These are phyloP conservation scores for Lethocerus indicus DNA, from an alignment of 1,140 invertebrate genomes.

Conservation along the genomic window DNA sequence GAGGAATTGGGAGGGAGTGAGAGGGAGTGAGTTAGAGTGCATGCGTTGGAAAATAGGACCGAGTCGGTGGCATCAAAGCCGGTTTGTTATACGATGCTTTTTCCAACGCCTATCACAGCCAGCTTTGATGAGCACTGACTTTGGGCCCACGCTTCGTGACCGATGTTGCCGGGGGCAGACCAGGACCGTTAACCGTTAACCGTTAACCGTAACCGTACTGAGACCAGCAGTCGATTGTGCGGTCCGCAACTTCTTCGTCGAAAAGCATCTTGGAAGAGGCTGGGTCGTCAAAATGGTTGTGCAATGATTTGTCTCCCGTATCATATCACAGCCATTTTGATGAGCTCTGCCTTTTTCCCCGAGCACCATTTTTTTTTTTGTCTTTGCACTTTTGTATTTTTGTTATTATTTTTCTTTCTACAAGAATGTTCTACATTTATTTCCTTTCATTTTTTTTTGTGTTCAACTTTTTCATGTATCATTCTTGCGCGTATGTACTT, in stretches of 20 bases:
- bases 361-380: no score
- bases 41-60: conserved; percentile 17
- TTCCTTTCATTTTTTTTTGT: neutral
- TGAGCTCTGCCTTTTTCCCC: no score
- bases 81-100: conserved; percentile 50
- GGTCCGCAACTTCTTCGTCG: no score
- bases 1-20: neutral
- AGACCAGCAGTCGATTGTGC: no score
- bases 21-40: neutral
- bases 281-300: conserved; percentile 30
- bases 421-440: conserved; percentile 1
- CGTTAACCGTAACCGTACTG: no score
- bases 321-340: conserved; percentile 41
- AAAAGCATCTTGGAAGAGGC: no score
- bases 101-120: conserved; percentile 52
- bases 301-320: conserved; percentile 21
- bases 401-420: no score
- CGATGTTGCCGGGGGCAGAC: neutral
- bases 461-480: neutral
- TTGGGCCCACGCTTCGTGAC: conserved; percentile 26
- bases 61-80: conserved; percentile 48
- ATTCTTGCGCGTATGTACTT: no score
- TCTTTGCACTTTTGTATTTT: no score
- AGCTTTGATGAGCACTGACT: conserved; percentile 64
- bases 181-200: neutral